phyloP scores from a whole-genome alignment of 2,888 invertebrate species.

The Deilephila elpenor region DNA sequence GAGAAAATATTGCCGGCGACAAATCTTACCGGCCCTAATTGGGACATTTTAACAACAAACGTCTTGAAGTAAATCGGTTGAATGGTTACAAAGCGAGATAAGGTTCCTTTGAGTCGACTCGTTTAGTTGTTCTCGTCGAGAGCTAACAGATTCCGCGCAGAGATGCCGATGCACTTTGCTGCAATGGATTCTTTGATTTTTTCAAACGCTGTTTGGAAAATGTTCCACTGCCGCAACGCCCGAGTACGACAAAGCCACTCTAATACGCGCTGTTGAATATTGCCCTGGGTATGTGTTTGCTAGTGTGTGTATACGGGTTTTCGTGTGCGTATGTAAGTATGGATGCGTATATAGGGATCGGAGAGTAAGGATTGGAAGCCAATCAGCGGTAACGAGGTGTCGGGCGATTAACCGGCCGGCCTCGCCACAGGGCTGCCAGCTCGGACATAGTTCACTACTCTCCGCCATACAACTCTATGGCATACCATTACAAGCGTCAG shows the following conservation, averaged over 20 bases:
- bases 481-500: not conserved
- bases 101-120: constrained; percentile 1
- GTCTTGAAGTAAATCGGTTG: not conserved
- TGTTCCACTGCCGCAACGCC: not conserved
- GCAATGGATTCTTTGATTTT: not conserved
- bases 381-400: constrained; percentile 48
- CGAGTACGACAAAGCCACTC: constrained; percentile 8
- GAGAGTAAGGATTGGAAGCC: constrained; percentile 38
- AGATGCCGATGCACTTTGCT: not conserved
- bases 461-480: not conserved
- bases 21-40: not conserved
- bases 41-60: not conserved
- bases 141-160: not conserved
- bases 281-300: not conserved
- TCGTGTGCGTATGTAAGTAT: not conserved
- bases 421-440: constrained; percentile 14
- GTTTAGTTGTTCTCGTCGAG: not conserved
- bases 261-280: constrained; percentile 1
- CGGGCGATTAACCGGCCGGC: constrained; percentile 41
- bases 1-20: too few species aligned
- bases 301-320: not conserved
- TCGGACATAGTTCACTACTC: not conserved
- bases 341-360: not conserved
- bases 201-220: not conserved
- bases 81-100: not conserved